These are phyloP conservation scores for Addax nasomaculatus DNA, from an alignment of 2,113 vertebrate genomes.

Conservation along the genomic window DNA sequence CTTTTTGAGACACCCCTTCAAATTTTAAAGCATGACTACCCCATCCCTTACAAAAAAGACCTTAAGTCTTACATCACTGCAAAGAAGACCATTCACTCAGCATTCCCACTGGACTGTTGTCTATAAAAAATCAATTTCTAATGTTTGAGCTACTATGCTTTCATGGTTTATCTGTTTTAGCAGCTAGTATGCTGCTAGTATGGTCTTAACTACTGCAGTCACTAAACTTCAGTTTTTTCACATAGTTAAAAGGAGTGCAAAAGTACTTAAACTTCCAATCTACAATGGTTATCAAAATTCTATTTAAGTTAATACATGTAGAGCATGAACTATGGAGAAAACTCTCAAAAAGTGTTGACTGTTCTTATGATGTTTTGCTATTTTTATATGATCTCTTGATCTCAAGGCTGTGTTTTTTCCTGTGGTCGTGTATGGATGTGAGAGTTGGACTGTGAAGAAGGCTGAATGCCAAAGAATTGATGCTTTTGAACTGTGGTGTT, in stretches of 20 bases:
- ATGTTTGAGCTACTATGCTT: neutral
- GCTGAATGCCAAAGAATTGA: no score
- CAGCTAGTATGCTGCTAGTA: neutral
- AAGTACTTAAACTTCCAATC: neutral
- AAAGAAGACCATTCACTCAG: no score
- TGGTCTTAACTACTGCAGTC: neutral
- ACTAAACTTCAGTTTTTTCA: neutral
- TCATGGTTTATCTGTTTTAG: neutral
- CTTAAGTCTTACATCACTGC: neutral
- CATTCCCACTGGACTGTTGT: neutral
- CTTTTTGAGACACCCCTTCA: neutral
- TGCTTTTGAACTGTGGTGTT: no score
- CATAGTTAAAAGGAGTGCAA: neutral
- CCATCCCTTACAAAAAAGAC: neutral
- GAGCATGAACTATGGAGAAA: neutral
- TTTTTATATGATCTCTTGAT: neutral
- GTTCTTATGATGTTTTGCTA: neutral
- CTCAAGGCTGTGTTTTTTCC: no score
- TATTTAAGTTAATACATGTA: neutral
- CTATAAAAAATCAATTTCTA: neutral
- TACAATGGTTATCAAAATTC: neutral
- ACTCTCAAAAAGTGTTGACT: neutral
- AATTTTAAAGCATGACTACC: neutral
- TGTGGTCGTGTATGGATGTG: no score
- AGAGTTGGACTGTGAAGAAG: no score